Percentiles rank a stretch among this genome's conserved stretches.
Evolutionary conservation across 2,113 vertebrate genomes (phyloP).

Genomic region (Cottus gobio): DNA sequence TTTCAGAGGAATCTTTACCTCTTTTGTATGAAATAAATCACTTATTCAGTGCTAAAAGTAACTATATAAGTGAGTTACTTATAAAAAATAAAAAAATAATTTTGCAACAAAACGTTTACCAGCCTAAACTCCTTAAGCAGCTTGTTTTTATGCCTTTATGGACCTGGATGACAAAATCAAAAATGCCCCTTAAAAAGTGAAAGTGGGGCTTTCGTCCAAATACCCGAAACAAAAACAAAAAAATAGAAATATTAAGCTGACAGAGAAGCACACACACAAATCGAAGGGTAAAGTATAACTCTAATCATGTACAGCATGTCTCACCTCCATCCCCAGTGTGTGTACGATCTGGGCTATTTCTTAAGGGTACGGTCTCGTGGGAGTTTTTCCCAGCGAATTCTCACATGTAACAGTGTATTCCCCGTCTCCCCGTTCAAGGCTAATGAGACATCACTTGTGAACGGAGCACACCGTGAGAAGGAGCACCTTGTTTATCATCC

Average conservation of each 20-base stretch:
- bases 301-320: not conserved
- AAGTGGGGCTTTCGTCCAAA: too few species aligned
- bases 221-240: too few species aligned
- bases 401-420: not conserved
- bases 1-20: not conserved
- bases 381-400: not conserved
- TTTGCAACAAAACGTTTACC: not conserved
- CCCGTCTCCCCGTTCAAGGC: not conserved
- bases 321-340: not conserved
- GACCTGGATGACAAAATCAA: not conserved
- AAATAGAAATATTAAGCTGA: too few species aligned
- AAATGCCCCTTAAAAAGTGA: not conserved
- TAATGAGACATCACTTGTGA: not conserved
- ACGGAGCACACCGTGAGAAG: not conserved
- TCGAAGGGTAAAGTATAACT: not conserved
- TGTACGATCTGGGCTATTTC: not conserved
- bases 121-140: not conserved
- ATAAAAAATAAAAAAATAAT: not conserved
- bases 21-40: not conserved
- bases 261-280: not conserved
- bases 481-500: slow-evolving; percentile 1
- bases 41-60: too few species aligned
- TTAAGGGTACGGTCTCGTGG: not conserved
- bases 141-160: not conserved
- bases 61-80: not conserved